A percentile compares a stretch with the other conserved stretches of the same genome.
These are phyloP conservation scores for Perodicticus potto DNA, from an alignment of 2,797 vertebrate species.

Conservation along the genomic window DNA sequence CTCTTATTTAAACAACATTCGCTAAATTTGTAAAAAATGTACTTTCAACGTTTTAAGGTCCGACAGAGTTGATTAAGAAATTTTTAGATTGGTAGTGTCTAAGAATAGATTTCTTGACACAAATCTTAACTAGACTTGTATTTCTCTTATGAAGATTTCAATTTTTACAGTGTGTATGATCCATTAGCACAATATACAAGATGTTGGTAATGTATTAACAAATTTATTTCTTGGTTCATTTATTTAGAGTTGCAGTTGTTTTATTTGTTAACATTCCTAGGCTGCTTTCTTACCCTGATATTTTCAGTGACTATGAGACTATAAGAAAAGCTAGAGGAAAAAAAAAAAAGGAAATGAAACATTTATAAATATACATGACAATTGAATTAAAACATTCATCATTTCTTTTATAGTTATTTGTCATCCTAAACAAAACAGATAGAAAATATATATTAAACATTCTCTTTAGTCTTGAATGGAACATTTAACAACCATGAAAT, in stretches of 20 bases:
- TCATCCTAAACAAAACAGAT: not conserved
- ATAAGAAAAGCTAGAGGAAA: constrained; percentile 15
- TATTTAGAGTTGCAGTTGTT: constrained; percentile 5
- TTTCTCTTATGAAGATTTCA: constrained; percentile 15
- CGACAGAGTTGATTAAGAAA: not conserved
- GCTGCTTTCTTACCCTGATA: not conserved
- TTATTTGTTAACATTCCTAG: not conserved
- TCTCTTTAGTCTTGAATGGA: constrained; percentile 10
- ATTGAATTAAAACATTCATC: not conserved
- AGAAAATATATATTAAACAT: not conserved
- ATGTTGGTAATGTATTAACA: not conserved
- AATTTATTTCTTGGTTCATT: constrained; percentile 17
- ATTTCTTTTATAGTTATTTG: constrained; percentile 13
- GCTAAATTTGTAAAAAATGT: not conserved
- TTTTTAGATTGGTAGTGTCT: not conserved
- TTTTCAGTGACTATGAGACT: constrained; percentile 1
- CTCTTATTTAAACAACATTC: not conserved
- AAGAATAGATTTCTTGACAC: not conserved
- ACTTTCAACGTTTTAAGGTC: not conserved
- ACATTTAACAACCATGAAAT: not conserved
- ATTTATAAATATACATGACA: not conserved
- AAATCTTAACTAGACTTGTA: not conserved
- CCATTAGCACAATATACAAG: not conserved
- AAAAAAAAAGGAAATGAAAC: not conserved
- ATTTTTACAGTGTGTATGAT: not conserved